These are phyloP conservation scores for Palythoa caribaeorum DNA, from an alignment of 92 coral and sea anemone genomes.

Conservation along the genomic window DNA sequence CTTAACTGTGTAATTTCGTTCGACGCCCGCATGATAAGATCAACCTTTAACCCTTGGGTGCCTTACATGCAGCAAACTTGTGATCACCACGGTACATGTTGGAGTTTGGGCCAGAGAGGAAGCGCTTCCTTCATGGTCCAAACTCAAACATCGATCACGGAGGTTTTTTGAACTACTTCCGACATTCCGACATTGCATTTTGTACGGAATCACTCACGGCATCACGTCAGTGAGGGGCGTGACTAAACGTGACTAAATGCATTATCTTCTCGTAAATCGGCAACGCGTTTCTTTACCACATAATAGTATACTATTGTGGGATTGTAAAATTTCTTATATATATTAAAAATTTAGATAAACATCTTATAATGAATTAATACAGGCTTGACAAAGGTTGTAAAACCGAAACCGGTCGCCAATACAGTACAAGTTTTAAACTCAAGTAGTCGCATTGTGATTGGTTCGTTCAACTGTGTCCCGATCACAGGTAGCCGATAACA, in stretches of 20 bases:
- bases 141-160: neutral
- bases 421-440: slow-evolving; percentile 22
- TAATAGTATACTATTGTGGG: neutral
- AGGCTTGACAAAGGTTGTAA: too few relatives aligned
- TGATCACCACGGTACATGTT: too few relatives aligned
- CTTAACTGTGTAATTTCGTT: too few relatives aligned
- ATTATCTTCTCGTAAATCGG: neutral
- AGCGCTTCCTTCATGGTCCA: slow-evolving; percentile 9
- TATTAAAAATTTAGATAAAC: neutral
- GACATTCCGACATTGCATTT: slow-evolving; percentile 9
- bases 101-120: neutral
- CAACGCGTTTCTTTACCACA: slow-evolving; percentile 12
- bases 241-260: neutral
- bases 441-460: neutral
- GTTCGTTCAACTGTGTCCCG: too few relatives aligned
- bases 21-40: too few relatives aligned
- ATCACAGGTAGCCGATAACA: too few relatives aligned
- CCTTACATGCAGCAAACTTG: too few relatives aligned
- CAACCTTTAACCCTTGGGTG: too few relatives aligned
- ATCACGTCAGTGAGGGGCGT: neutral
- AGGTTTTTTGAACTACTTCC: neutral
- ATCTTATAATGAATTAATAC: too few relatives aligned
- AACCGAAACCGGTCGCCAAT: slow-evolving; percentile 5
- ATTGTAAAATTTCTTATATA: neutral
- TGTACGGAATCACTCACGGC: neutral